Percentiles rank a stretch among this genome's conserved stretches.
These are phyloP conservation scores for Drosophila mayaguana DNA, from an alignment of 2,888 invertebrate genomes.

Conservation along the genomic window DNA sequence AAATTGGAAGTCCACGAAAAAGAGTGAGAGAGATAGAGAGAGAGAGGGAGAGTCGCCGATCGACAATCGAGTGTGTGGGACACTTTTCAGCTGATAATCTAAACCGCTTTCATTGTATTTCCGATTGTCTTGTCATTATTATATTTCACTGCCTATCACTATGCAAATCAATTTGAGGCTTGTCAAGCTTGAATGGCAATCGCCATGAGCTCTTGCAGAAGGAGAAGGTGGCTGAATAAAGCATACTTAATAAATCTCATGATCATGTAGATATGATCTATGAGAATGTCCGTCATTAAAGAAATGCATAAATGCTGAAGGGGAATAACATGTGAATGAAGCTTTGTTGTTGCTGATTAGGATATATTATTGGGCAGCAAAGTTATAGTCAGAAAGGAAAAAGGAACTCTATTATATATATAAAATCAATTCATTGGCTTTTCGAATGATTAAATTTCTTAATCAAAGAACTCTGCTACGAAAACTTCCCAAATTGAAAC, in stretches of 20 bases:
- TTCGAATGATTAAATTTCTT: too few relatives aligned
- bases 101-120: conserved; percentile 45
- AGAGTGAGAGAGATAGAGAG: too few relatives aligned
- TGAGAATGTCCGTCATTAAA: neutral
- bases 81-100: conserved; percentile 51
- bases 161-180: conserved; percentile 44
- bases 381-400: too few relatives aligned
- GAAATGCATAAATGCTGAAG: too few relatives aligned
- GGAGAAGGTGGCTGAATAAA: neutral
- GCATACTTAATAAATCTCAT: neutral
- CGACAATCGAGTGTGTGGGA: conserved; percentile 44
- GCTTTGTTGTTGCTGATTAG: too few relatives aligned
- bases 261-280: too few relatives aligned
- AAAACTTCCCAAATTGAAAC: too few relatives aligned
- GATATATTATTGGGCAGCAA: too few relatives aligned
- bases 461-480: too few relatives aligned
- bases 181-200: conserved; percentile 5
- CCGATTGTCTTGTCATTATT: conserved; percentile 51
- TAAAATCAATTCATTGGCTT: too few relatives aligned
- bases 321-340: too few relatives aligned
- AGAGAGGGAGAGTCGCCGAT: neutral
- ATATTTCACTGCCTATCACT: conserved; percentile 36
- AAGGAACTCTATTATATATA: too few relatives aligned
- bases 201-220: neutral
- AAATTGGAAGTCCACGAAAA: conserved; percentile 47